Percentiles rank a stretch among this genome's conserved stretches.
phyloP scores from a whole-genome alignment of 2,888 invertebrate genomes.

The Tolmerus cingulatus region DNA sequence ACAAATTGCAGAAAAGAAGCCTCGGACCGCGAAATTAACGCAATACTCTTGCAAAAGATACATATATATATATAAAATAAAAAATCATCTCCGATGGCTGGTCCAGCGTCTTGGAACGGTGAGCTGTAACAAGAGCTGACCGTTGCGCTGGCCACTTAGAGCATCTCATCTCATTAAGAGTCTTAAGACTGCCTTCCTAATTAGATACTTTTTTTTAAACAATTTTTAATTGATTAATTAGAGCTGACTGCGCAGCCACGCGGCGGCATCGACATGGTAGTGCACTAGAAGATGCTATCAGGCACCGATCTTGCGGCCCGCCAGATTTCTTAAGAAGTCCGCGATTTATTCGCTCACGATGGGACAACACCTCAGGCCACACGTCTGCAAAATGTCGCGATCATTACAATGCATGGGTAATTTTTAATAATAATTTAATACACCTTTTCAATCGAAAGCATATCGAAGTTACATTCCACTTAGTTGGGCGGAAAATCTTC shows the following conservation, averaged over 20 bases:
- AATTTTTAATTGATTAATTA: conserved; percentile 36
- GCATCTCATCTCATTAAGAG: background rate
- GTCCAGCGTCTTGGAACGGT: background rate
- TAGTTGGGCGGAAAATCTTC: background rate
- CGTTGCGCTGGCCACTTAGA: background rate
- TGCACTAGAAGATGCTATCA: background rate
- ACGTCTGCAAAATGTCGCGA: background rate
- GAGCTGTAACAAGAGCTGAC: background rate
- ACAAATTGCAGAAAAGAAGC: background rate
- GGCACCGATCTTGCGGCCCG: background rate
- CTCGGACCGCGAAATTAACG: background rate
- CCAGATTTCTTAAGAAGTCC: background rate
- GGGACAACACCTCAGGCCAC: background rate
- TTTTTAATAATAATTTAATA: background rate
- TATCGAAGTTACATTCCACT: background rate
- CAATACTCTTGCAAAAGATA: background rate
- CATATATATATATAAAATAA: background rate
- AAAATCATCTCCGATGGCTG: background rate
- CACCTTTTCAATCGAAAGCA: background rate
- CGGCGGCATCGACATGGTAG: background rate
- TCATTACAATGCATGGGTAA: background rate
- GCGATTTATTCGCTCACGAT: background rate
- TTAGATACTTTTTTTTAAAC: background rate
- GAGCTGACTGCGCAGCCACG: background rate
- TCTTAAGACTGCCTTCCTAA: conserved; percentile 1